These are phyloP conservation scores for Megalonaias nervosa DNA, from an alignment of 1,140 invertebrate genomes.

Conservation along the genomic window DNA sequence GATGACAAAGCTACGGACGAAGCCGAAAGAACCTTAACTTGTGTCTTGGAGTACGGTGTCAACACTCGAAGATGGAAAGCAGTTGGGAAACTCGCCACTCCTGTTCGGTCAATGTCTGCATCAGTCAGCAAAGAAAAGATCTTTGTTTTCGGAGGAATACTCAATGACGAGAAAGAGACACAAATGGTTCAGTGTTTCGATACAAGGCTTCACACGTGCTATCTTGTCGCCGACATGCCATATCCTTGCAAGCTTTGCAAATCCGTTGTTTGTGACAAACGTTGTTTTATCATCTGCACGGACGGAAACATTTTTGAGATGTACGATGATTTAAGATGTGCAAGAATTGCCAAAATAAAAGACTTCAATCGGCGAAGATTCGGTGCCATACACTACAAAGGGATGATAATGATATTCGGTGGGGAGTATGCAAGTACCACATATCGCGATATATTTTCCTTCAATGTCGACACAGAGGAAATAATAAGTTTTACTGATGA, in stretches of 20 bases:
- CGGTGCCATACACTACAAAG: conserved; percentile 47
- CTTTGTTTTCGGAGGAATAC: conserved; percentile 52
- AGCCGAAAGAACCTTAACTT: conserved; percentile 33
- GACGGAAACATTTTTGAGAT: conserved; percentile 47
- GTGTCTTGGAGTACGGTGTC: conserved; percentile 49
- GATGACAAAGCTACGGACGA: conserved; percentile 55
- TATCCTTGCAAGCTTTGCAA: conserved; percentile 47
- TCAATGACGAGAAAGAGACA: conserved; percentile 49
- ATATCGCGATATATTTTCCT: conserved; percentile 43
- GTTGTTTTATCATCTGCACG: conserved; percentile 49
- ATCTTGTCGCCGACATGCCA: conserved; percentile 36
- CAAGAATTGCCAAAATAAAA: conserved; percentile 37
- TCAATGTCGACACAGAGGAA: conserved; percentile 40
- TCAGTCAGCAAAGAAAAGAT: conserved; percentile 56
- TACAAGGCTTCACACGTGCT: conserved; percentile 39
- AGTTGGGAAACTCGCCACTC: conserved; percentile 38
- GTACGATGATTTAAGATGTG: conserved; percentile 28
- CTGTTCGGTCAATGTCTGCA: conserved; percentile 50
- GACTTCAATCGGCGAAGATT: conserved; percentile 48
- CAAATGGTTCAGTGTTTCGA: conserved; percentile 52
- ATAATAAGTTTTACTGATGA: conserved; percentile 25
- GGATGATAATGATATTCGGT: conserved; percentile 43
- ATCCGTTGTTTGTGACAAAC: conserved; percentile 46
- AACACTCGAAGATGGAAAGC: conserved; percentile 40
- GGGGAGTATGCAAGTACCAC: conserved; percentile 46